Evolutionary conservation across 2,888 invertebrate species (phyloP), one percentile per base, ranked within the genome.

Genomic region (Halictus quadricinctus): DNA sequence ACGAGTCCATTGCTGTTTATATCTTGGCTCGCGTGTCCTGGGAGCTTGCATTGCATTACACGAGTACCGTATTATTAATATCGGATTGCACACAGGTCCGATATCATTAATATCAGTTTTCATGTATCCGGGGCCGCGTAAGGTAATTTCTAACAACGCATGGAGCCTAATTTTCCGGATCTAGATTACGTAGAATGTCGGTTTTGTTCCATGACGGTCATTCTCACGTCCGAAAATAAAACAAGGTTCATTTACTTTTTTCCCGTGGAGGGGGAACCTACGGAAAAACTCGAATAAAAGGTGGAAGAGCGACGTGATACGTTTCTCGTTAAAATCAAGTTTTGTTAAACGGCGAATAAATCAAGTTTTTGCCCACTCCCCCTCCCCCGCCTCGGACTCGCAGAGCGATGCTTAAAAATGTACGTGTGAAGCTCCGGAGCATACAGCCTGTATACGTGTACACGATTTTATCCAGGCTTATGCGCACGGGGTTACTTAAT

Each of bases 401-500:
- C 29, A 15, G 58, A 69, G 29, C 36, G 69, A 60, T 54, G 78
- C 76, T 86, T 85, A 76, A 85, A 86, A 81, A 78, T 83, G 81
- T 79, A 76, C 73, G 60, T 60, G 69, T 41, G 69, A 76, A 48
- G 64, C 64, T 73, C 70, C 78, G 46, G 66, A 86, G 66, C 74
- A 74, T 77, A 60, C 76, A 69, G 72, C 75, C 29, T 50, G 76
- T 85, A 77, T 86, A 86, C 85, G 85, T 83, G 80, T 78, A 79
- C 79, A 76, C 85, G 78, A 80, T 83, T 75, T 76, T 72, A 72
- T 75, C 79, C 85, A 73, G 70, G 85, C 87, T 89, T 91, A 88
- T 86, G 88, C 88, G 79, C 87, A 79, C 80, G 74, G 69, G 85
- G 87, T 90, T 88, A 89, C 89, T 91, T 91, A 91, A 91, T 91